Evolutionary conservation across 2,888 invertebrate genomes (phyloP).

Genomic region (Bhutanitis thaidina): DNA sequence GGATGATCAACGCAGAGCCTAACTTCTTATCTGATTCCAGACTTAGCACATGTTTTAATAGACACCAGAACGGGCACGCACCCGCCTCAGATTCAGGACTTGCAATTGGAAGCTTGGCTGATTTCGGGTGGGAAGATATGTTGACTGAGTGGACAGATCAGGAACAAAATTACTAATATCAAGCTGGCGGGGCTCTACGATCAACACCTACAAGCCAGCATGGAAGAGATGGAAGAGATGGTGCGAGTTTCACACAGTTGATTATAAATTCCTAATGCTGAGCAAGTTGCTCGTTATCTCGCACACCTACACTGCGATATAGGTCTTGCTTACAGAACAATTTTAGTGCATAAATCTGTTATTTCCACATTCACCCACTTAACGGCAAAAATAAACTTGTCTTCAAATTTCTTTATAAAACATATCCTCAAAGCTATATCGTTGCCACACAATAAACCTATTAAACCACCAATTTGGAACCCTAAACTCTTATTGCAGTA

Average conservation of each 20-base stretch:
- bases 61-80: too few relatives aligned
- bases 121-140: background rate
- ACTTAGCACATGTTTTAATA: background rate
- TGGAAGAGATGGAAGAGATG: too few relatives aligned
- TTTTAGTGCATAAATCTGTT: background rate
- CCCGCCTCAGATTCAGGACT: too few relatives aligned
- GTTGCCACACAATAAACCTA: background rate
- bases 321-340: background rate
- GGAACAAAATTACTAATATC: background rate
- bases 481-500: too few relatives aligned
- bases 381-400: background rate
- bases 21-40: background rate
- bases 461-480: background rate
- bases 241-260: background rate
- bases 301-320: background rate
- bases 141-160: background rate
- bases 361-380: background rate
- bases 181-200: background rate
- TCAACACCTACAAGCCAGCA: background rate
- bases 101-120: background rate
- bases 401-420: background rate
- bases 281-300: background rate
- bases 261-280: background rate
- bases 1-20: constrained; percentile 22
- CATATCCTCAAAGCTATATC: background rate